Evolutionary conservation across 2,888 invertebrate genomes (phyloP).

Genomic region (Volucella inflata): DNA sequence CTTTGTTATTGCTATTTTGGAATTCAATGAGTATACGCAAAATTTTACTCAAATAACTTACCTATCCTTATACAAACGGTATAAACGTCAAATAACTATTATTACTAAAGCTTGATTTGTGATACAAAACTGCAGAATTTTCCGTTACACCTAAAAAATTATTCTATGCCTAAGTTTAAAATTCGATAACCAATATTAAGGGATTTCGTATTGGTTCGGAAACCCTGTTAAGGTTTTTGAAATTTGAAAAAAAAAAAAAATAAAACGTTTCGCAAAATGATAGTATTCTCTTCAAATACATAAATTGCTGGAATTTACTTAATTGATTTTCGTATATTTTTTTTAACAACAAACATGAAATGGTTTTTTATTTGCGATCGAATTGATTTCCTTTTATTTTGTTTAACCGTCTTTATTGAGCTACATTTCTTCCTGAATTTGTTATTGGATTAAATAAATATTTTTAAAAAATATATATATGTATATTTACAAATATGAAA

Average conservation of each 20-base stretch:
- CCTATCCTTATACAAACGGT: no score
- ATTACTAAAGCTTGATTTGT: no score
- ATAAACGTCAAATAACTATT: no score
- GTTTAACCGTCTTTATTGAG: slow-evolving; percentile 3
- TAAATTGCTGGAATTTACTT: background rate
- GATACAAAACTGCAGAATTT: no score
- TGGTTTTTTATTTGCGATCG: slow-evolving; percentile 61
- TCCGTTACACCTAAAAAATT: no score
- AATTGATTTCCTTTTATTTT: slow-evolving; percentile 39
- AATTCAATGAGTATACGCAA: no score
- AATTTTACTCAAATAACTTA: no score
- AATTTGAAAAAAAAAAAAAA: background rate
- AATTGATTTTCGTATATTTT: slow-evolving; percentile 5
- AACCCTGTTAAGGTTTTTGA: no score
- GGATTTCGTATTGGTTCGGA: no score
- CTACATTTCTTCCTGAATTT: slow-evolving; percentile 18
- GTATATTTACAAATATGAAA: slow-evolving; percentile 31
- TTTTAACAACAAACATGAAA: background rate
- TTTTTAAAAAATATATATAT: slow-evolving; percentile 11
- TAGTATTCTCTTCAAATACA: slow-evolving; percentile 10
- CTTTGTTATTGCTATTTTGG: no score
- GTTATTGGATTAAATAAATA: slow-evolving; percentile 24
- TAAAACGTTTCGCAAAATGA: background rate
- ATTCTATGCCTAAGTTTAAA: no score
- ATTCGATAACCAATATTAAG: no score